Base-by-base conservation (phyloP, 2,113 vertebrate species). In the Plectropomus leopardus region DNA sequence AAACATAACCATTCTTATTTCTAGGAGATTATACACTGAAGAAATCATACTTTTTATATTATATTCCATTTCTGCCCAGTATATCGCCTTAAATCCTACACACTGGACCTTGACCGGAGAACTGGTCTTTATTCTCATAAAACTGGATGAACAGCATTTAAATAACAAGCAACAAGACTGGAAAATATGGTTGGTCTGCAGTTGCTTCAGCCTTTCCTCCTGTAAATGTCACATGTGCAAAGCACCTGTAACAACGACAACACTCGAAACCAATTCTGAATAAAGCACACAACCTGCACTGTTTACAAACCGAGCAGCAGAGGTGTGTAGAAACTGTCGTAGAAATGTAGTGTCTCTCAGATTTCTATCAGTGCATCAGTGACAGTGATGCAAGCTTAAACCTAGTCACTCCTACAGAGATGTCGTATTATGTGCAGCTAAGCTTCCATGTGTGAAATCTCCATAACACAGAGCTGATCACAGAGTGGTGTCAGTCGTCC, bases 401-500 rank as follows among this genome's bases (percentile, higher is more conserved):
- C 40, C 34, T 60, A 47, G 28, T 57, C 47, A 11, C 28, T 17
- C 61, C 48, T 9, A 32, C 11, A 17, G 16, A 48, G 32, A 64
- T 50, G 51, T 11, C 26, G 17, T 68, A 1, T 23, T 60, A 6
- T 30, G 51, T 61, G 16, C 42, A 16, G 63, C 58, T 65, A 11
- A 42, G 24, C 54, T 53, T 67, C 7, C 48, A 59, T 16, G 44
- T 24, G 72, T 44, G 30, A 69, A 17, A 24, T 30, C 76, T 74
- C 30, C 63, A 58, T 28, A 51, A 51, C 32, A 47, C 28, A 69
- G 63, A 65, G 65, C 24, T 23, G 28, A 76, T 76, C 51, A 73
- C 60, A 85, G 73, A 44, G 17, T 8, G 15, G 76, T 73, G 78
- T 84, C 40, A 68, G 74, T 34, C n/a, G 65, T 44, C 21, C 7